A percentile compares a stretch with the other conserved stretches of the same genome.
Conservation (phyloP, 1,140 invertebrate genomes). For the Heliconius nattereri region DNA sequence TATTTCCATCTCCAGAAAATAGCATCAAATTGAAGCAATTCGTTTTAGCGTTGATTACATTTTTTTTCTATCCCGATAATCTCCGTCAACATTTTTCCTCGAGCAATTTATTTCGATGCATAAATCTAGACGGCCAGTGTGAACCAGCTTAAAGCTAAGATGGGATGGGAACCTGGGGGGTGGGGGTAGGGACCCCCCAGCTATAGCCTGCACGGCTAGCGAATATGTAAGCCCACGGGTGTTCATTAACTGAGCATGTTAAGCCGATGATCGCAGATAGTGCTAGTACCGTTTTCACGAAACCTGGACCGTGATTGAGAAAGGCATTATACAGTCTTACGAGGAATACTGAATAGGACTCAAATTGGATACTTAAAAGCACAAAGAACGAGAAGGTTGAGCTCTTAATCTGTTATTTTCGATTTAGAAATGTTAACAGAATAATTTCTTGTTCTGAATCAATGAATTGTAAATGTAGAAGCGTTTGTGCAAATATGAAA, state of each 20-base stretch:
- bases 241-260: slow-evolving; percentile 73
- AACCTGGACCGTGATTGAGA: slow-evolving; percentile 49
- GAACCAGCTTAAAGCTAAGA: slow-evolving; percentile 43
- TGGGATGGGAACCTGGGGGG: slow-evolving; percentile 32
- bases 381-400: background rate
- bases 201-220: slow-evolving; percentile 47
- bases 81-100: slow-evolving; percentile 33
- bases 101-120: slow-evolving; percentile 42
- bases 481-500: slow-evolving; percentile 11
- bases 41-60: slow-evolving; percentile 14
- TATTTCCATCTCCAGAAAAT: slow-evolving; percentile 4
- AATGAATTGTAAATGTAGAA: background rate
- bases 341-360: slow-evolving; percentile 26
- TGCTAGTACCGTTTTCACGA: slow-evolving; percentile 45
- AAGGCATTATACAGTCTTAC: slow-evolving; percentile 33
- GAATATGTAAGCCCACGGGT: slow-evolving; percentile 66
- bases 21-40: slow-evolving; percentile 4
- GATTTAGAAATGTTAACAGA: slow-evolving; percentile 1
- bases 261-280: slow-evolving; percentile 68
- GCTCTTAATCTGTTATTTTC: slow-evolving; percentile 6
- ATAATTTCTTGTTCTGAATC: slow-evolving; percentile 4
- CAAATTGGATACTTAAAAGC: slow-evolving; percentile 21
- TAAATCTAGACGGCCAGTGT: slow-evolving; percentile 43
- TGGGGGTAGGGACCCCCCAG: slow-evolving; percentile 21
- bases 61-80: slow-evolving; percentile 24